Conservation (phyloP, 2,797 vertebrate genomes). For the Coendou prehensilis region DNA sequence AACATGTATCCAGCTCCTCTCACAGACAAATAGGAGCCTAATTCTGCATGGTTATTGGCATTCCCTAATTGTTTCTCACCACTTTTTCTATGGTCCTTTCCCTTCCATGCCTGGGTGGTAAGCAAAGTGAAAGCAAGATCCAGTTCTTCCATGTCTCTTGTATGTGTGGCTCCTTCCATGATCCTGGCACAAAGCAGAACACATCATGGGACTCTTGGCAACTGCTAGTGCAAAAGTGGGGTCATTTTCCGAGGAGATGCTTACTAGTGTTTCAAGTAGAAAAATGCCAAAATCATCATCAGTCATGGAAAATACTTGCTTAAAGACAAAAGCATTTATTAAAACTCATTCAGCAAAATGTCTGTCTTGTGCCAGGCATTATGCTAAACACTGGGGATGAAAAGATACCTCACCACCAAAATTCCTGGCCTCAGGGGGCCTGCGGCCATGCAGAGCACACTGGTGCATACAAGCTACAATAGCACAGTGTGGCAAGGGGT, state of each 20-base stretch:
- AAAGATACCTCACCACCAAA: neutral
- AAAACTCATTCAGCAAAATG: slow-evolving; percentile 43
- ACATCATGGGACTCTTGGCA: neutral
- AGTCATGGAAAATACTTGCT: slow-evolving; percentile 24
- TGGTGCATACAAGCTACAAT: too few relatives aligned
- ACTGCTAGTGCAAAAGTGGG: neutral
- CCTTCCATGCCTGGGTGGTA: neutral
- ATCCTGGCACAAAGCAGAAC: neutral
- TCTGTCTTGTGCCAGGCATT: neutral
- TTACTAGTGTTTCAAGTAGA: slow-evolving; percentile 20
- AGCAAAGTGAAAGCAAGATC: neutral
- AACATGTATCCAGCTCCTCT: neutral
- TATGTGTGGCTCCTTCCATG: neutral
- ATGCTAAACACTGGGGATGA: neutral
- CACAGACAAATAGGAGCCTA: neutral
- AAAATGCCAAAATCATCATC: neutral
- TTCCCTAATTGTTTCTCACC: neutral
- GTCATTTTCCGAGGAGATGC: neutral
- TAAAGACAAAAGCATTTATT: slow-evolving; percentile 6
- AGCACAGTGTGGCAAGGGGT: neutral
- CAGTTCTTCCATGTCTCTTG: neutral
- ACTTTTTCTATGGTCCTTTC: neutral
- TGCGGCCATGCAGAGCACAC: neutral
- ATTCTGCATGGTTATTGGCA: neutral
- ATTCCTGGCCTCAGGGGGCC: neutral